Evolutionary conservation across 2,113 vertebrate genomes (phyloP).

Genomic region (Mus pahari): DNA sequence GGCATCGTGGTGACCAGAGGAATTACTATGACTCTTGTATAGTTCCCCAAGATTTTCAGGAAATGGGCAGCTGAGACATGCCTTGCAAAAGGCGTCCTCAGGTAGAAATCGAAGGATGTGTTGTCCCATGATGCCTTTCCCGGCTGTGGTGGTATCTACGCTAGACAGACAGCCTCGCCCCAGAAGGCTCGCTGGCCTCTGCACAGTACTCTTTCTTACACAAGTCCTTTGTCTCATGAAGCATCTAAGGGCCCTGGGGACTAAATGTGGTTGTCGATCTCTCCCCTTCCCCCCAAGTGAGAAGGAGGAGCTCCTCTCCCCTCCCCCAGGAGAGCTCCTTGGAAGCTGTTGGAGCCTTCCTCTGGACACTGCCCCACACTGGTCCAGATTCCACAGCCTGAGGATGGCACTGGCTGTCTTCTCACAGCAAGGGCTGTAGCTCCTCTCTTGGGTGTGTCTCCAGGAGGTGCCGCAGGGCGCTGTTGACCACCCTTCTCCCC

Average conservation of each 20-base stretch:
- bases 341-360: background rate
- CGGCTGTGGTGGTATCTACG: background rate
- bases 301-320: background rate
- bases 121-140: accelerated
- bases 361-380: background rate
- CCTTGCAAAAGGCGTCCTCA: background rate
- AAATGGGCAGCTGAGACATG: background rate
- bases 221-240: accelerated
- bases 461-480: background rate
- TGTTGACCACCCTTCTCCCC: too few species aligned
- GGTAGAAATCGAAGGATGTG: accelerated
- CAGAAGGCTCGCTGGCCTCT: background rate
- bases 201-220: too few species aligned
- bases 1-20: background rate
- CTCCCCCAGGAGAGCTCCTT: accelerated
- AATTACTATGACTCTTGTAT: background rate
- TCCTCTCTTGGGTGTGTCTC: background rate
- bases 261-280: background rate
- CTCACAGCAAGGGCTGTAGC: background rate
- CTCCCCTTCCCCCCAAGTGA: too few species aligned
- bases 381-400: background rate
- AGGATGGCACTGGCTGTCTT: background rate
- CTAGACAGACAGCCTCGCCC: accelerated
- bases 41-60: background rate
- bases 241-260: background rate